Conservation (phyloP, 2,888 invertebrate species). For the Myopa testacea region DNA sequence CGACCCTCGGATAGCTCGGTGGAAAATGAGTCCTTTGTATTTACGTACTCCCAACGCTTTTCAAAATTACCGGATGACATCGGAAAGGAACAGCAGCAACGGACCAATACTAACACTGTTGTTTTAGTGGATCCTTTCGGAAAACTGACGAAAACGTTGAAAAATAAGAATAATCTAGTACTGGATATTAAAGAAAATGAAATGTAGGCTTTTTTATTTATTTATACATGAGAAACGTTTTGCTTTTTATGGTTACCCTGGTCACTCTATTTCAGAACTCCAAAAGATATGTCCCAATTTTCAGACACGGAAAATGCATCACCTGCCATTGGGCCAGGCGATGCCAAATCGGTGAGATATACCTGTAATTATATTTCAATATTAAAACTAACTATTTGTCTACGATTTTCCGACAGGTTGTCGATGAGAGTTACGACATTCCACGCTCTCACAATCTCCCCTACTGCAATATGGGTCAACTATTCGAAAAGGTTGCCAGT, state of each 20-base stretch:
- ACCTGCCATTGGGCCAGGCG: conserved; percentile 66
- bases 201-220: conserved; percentile 55
- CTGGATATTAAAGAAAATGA: conserved; percentile 67
- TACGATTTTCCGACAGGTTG: conserved; percentile 40
- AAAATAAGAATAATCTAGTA: conserved; percentile 70
- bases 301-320: conserved; percentile 69
- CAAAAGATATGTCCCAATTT: conserved; percentile 64
- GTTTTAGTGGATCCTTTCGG: conserved; percentile 49
- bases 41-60: conserved; percentile 72
- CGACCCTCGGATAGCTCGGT: conserved; percentile 72
- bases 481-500: conserved; percentile 60
- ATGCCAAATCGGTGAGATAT: conserved; percentile 59
- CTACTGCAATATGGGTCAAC: conserved; percentile 65
- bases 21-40: conserved; percentile 71
- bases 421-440: conserved; percentile 77
- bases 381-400: too few relatives aligned
- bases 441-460: conserved; percentile 75
- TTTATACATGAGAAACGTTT: background rate
- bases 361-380: background rate
- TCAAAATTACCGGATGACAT: conserved; percentile 69
- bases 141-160: conserved; percentile 70
- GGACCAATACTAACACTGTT: background rate
- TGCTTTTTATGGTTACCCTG: background rate
- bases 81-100: conserved; percentile 69
- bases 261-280: conserved; percentile 51